These are phyloP conservation scores for Astatoreochromis straeleni DNA, from an alignment of 2,113 vertebrate species.

Conservation along the genomic window DNA sequence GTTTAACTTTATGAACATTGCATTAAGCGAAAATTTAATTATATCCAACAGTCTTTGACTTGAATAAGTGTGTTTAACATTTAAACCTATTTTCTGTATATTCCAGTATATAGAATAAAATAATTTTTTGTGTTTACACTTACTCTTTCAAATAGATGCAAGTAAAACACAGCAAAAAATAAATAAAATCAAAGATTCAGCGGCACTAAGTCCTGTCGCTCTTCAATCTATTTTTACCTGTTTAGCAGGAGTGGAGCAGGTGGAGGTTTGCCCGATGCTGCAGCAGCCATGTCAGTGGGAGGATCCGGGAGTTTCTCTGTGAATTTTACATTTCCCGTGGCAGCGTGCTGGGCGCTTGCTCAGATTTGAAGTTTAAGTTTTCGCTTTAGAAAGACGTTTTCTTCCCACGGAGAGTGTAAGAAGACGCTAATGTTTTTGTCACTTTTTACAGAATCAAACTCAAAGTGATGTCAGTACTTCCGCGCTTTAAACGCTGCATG, in stretches of 20 bases:
- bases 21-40: fast-evolving
- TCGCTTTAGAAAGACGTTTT: fast-evolving
- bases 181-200: fast-evolving
- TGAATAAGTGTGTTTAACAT: neutral
- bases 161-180: neutral
- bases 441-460: neutral
- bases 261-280: neutral
- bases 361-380: neutral
- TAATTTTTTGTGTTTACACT: fast-evolving
- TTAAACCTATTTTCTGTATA: neutral
- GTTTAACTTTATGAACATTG: neutral
- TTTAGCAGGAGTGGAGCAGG: neutral
- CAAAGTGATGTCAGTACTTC: neutral
- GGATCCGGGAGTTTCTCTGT: neutral
- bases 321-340: neutral
- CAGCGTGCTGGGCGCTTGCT: fast-evolving
- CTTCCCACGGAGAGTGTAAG: neutral
- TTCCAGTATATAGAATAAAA: neutral
- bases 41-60: neutral
- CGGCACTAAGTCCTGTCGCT: fast-evolving
- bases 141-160: fast-evolving
- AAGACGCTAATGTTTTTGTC: neutral
- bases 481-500: neutral
- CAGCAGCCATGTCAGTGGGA: neutral
- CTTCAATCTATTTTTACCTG: neutral